phyloP scores from a whole-genome alignment of 1,140 invertebrate genomes.

The Pseudobourletiella spinata region DNA sequence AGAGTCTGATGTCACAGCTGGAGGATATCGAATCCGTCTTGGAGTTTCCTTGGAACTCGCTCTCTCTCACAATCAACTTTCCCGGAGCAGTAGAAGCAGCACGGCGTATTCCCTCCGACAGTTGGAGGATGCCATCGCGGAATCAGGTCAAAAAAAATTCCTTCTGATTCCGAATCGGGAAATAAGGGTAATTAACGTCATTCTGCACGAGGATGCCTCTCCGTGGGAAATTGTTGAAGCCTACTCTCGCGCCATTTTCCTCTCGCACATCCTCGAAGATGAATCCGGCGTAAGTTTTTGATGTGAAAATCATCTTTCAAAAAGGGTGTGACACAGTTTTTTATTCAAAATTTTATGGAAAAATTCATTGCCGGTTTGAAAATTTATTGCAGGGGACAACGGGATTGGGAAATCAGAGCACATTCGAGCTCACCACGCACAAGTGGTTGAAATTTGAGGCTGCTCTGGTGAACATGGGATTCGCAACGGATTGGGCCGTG shows the following conservation, averaged over 20 bases:
- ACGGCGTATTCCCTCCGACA: too few species aligned
- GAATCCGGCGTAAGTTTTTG: neutral
- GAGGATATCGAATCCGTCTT: too few species aligned
- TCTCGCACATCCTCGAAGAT: neutral
- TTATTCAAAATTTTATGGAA: too few species aligned
- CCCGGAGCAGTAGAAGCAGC: too few species aligned
- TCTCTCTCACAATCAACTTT: too few species aligned
- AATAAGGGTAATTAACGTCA: constrained; percentile 43
- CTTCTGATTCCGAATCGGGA: constrained; percentile 44
- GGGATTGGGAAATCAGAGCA: neutral
- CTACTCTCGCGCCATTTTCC: constrained; percentile 46
- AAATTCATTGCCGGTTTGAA: neutral
- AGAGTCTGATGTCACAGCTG: too few species aligned
- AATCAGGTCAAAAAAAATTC: constrained; percentile 43
- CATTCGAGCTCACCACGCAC: too few species aligned
- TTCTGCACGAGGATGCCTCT: constrained; percentile 42
- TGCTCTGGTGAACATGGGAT: neutral
- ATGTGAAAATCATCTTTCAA: neutral
- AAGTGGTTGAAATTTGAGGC: neutral
- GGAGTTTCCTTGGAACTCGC: too few species aligned
- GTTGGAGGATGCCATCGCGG: too few species aligned
- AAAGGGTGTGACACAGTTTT: too few species aligned
- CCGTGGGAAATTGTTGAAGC: constrained; percentile 45
- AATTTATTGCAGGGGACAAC: neutral
- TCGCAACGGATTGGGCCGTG: constrained; percentile 7